Evolutionary conservation across 2,797 vertebrate genomes (phyloP).

Genomic region (Hippocampus kuda): DNA sequence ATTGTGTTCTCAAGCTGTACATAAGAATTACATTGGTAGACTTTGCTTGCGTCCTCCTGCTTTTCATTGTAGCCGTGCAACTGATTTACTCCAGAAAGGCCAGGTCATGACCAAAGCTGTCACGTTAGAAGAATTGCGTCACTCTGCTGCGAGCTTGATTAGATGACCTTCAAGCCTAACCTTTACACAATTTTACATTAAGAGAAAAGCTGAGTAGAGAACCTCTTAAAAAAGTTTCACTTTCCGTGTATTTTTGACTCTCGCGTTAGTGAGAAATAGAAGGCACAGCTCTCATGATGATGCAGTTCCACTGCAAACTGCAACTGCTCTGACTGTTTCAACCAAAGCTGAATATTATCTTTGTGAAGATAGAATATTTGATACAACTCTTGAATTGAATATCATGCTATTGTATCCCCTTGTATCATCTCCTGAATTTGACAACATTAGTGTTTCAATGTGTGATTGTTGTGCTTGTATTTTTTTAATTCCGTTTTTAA

Average conservation of each 20-base stretch:
- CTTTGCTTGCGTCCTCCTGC: constrained; percentile 18
- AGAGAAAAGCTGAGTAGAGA: neutral
- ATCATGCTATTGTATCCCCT: too few species aligned
- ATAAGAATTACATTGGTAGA: neutral
- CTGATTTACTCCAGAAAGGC: constrained; percentile 27
- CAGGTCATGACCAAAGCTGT: constrained; percentile 7
- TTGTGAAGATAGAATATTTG: too few species aligned
- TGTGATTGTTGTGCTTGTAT: constrained; percentile 24
- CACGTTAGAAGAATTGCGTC: constrained; percentile 4
- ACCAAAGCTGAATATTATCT: too few species aligned
- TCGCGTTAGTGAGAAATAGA: neutral
- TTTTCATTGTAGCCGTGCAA: constrained; percentile 26
- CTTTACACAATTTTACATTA: neutral
- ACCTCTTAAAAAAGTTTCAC: neutral
- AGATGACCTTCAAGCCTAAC: constrained; percentile 26
- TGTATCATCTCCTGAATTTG: too few species aligned
- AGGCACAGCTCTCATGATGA: neutral
- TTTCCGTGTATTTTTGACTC: too few species aligned
- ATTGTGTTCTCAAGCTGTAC: neutral
- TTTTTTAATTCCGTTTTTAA: constrained; percentile 12
- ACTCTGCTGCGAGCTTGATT: neutral
- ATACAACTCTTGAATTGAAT: too few species aligned
- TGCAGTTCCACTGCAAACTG: neutral
- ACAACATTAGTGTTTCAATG: too few species aligned
- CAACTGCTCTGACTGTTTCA: too few species aligned